Percentiles rank a stretch among this genome's conserved stretches.
phyloP scores from a whole-genome alignment of 2,888 invertebrate genomes.

The Leucophora obtusa region DNA sequence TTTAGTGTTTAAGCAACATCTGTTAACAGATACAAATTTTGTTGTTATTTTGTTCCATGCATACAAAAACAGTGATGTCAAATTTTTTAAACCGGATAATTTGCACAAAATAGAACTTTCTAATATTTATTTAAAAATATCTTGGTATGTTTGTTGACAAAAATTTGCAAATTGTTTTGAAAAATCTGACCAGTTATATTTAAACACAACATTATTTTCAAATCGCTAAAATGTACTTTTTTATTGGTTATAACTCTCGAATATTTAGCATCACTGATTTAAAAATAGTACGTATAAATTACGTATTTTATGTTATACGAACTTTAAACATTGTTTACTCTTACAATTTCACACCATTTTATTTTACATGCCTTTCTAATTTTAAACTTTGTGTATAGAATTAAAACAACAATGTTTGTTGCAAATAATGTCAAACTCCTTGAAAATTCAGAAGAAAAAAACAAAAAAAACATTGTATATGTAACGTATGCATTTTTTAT shows the following conservation, averaged over 20 bases:
- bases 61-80: too few species aligned
- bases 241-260: too few species aligned
- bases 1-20: background rate
- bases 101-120: too few species aligned
- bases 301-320: slow-evolving; percentile 1
- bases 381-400: slow-evolving; percentile 15
- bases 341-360: slow-evolving; percentile 58
- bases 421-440: slow-evolving; percentile 58
- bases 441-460: slow-evolving; percentile 24
- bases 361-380: slow-evolving; percentile 37
- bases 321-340: slow-evolving; percentile 44
- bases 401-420: slow-evolving; percentile 49
- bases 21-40: slow-evolving; percentile 33
- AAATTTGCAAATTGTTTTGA: too few species aligned
- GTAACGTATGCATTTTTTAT: background rate
- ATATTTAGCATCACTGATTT: too few species aligned
- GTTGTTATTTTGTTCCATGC: background rate
- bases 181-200: too few species aligned
- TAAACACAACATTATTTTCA: too few species aligned
- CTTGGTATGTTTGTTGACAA: too few species aligned
- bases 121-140: too few species aligned
- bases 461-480: slow-evolving; percentile 20
- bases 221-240: too few species aligned
- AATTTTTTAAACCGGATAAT: too few species aligned
- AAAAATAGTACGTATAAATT: background rate